Conservation (phyloP, 53 echinoderm and acorn worm genomes). For the Patiria pectinifera region DNA sequence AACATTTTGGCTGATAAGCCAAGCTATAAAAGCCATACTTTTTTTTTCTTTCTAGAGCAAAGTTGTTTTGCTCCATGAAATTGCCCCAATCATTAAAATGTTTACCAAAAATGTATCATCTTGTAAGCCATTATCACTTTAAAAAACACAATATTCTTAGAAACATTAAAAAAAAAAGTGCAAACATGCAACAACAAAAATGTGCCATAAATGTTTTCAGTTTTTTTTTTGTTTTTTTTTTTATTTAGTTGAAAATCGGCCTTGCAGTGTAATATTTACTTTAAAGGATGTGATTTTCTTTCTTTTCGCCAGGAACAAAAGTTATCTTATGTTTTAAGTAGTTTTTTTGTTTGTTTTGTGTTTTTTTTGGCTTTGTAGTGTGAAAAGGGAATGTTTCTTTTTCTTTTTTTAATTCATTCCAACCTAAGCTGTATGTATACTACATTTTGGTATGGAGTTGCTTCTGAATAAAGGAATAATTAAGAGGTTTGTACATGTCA, state of each 20-base stretch:
- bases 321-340: background rate
- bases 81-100: too few relatives aligned
- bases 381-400: slow-evolving; percentile 13
- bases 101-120: too few relatives aligned
- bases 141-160: too few relatives aligned
- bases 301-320: background rate
- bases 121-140: too few relatives aligned
- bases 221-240: background rate
- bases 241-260: background rate
- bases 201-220: too few relatives aligned
- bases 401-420: slow-evolving; percentile 38
- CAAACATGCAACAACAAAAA: too few relatives aligned
- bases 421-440: slow-evolving; percentile 38
- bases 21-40: too few relatives aligned
- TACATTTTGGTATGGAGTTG: slow-evolving; percentile 48
- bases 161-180: too few relatives aligned
- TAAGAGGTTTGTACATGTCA: slow-evolving; percentile 55
- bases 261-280: slow-evolving; percentile 6
- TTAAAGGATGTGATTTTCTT: background rate
- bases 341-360: background rate
- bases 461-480: slow-evolving; percentile 37
- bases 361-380: slow-evolving; percentile 41
- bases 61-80: too few relatives aligned
- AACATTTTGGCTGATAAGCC: too few relatives aligned
- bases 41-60: too few relatives aligned